Base-by-base conservation (phyloP, 1,140 invertebrate genomes). In the Cydia splendana region DNA sequence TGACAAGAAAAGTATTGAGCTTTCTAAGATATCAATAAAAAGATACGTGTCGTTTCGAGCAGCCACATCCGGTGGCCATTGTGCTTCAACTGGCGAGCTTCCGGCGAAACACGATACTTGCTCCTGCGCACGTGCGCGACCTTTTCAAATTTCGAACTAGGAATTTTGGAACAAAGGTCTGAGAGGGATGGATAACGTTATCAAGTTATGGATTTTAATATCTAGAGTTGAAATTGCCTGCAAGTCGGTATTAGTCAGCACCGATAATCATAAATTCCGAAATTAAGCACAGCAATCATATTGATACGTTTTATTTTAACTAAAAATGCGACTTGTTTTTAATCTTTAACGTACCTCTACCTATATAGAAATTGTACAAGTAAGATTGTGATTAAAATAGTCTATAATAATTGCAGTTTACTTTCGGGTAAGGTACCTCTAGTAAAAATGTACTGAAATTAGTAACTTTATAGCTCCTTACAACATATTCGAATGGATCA, bases 11-110 rank as follows among this genome's bases (percentile, higher is more conserved):
- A 91, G 91, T 92, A 91, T 91, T 89, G 87, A 85, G 86, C 87
- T 91, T 91, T 91, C 91, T 91, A 88, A 89, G 88, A 89, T 92
- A 90, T 90, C 91, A 87, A 91, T 92, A 88, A 91, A 93, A 89
- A 91, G 90, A 93, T 93, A 92, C 85, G 91, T 91, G 90, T 91
- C 89, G 87, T 84, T 88, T 90, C 84, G 85, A 93, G 91, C 87
- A 85, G 89, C 91, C 91, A 92, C 90, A 90, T 93, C 91, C 91
- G 91, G 91, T 81, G 76, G 83, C 85, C 87, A 92, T 93, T 93
- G 88, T 93, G 86, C 85, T 86, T 87, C 87, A 86, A 82, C 87
- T 82, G 84, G 84, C 79, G 67, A 78, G 77, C 87, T 92, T 92
- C 90, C 90, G 90, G 88, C 84, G 90, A 87, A 93, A 93, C 91